Conservation (phyloP, 2,113 vertebrate species). For the Lontra canadensis region DNA sequence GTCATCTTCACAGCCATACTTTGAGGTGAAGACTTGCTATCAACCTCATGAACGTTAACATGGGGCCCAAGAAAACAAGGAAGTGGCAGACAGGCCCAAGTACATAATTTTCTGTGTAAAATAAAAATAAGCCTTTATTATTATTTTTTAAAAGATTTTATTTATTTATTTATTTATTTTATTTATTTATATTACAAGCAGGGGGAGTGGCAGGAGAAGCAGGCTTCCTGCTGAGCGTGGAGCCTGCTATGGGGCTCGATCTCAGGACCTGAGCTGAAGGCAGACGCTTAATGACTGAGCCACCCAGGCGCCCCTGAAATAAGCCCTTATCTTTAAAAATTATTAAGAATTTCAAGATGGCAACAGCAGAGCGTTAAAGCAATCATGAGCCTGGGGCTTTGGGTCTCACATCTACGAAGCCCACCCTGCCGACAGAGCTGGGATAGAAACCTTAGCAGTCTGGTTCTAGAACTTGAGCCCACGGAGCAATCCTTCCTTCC, state of each 20-base stretch:
- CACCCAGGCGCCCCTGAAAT: neutral
- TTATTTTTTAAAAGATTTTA: neutral
- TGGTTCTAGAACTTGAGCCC: neutral
- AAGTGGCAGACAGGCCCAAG: neutral
- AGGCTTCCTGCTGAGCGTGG: too few relatives aligned
- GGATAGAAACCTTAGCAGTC: neutral
- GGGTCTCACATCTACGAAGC: neutral
- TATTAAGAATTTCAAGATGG: neutral
- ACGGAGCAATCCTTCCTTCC: neutral
- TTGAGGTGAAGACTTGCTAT: neutral
- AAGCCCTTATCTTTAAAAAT: neutral
- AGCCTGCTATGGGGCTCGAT: too few relatives aligned
- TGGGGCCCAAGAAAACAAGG: neutral
- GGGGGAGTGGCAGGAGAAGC: too few relatives aligned
- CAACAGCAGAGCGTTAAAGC: fast-evolving
- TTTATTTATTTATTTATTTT: too few relatives aligned
- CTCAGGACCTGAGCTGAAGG: too few relatives aligned
- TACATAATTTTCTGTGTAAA: neutral
- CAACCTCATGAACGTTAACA: neutral
- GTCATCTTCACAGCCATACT: neutral
- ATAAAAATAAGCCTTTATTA: neutral
- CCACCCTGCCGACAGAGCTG: neutral
- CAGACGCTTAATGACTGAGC: too few relatives aligned
- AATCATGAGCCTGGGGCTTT: fast-evolving
- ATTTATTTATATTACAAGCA: too few relatives aligned